Evolutionary conservation across 2,888 invertebrate genomes (phyloP).

Genomic region (Epinotia demarniana): DNA sequence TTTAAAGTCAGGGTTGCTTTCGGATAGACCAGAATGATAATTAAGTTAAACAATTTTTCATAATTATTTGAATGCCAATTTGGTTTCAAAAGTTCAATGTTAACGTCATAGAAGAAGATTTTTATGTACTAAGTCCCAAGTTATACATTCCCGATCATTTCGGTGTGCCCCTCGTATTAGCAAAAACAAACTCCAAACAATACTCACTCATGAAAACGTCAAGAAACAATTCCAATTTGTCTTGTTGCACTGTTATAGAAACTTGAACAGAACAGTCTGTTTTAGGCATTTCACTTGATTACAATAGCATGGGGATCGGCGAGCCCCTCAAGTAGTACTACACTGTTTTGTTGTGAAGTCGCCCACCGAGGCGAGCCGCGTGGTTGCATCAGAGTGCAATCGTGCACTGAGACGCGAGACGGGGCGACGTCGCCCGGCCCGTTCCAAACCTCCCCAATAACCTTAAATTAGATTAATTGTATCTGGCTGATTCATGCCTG

Average conservation of each 20-base stretch:
- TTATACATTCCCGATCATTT: too few species aligned
- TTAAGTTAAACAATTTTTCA: too few species aligned
- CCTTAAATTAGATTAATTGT: constrained; percentile 84
- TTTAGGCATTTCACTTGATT: constrained; percentile 80
- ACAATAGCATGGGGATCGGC: constrained; percentile 64
- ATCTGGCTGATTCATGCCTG: constrained; percentile 80
- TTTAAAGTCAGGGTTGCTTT: not conserved
- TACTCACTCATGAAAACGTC: constrained; percentile 84
- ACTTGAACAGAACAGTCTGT: constrained; percentile 80
- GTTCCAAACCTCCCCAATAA: constrained; percentile 78
- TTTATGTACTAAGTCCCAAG: too few species aligned
- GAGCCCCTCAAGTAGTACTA: constrained; percentile 48
- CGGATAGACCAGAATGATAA: not conserved
- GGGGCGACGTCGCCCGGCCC: constrained; percentile 75
- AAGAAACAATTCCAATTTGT: constrained; percentile 78
- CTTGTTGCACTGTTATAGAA: constrained; percentile 78
- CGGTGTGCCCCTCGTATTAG: not conserved
- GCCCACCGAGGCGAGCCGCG: constrained; percentile 42
- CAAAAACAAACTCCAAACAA: constrained; percentile 41
- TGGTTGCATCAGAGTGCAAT: constrained; percentile 54
- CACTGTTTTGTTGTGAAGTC: constrained; percentile 41
- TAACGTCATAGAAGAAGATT: too few species aligned
- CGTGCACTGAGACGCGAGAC: constrained; percentile 73
- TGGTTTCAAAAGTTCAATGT: too few species aligned
- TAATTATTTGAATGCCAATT: too few species aligned